Evolutionary conservation across 2,888 invertebrate species (phyloP).

Genomic region (Oscheius sp.): DNA sequence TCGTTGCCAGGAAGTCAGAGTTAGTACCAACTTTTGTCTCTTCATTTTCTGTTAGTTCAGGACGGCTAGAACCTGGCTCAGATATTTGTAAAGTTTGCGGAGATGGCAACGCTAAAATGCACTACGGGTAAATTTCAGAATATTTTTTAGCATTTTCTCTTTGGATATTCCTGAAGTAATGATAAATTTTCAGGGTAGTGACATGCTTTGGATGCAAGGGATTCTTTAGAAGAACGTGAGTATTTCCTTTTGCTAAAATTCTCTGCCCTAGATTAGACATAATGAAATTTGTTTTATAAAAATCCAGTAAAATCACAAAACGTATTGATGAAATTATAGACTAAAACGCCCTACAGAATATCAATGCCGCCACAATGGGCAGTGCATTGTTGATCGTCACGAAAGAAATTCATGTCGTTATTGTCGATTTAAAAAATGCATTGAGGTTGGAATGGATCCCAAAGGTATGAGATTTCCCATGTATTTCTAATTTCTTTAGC

Average conservation of each 20-base stretch:
- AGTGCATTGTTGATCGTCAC: conserved; percentile 61
- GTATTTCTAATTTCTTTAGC: conserved; percentile 39
- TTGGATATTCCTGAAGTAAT: too few relatives aligned
- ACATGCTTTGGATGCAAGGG: conserved; percentile 63
- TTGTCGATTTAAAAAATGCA: conserved; percentile 68
- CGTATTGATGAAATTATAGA: conserved; percentile 15
- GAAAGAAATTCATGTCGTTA: conserved; percentile 61
- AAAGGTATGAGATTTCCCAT: conserved; percentile 36
- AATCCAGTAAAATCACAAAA: too few relatives aligned
- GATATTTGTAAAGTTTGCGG: conserved; percentile 69
- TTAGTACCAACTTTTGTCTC: not conserved
- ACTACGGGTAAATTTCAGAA: conserved; percentile 62
- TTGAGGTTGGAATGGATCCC: conserved; percentile 70
- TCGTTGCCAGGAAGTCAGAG: conserved; percentile 19
- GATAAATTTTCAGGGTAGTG: conserved; percentile 55
- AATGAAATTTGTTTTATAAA: too few relatives aligned
- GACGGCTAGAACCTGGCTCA: not conserved
- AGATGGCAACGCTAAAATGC: conserved; percentile 67
- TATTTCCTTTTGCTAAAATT: not conserved
- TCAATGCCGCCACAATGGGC: conserved; percentile 66
- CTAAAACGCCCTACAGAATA: conserved; percentile 68
- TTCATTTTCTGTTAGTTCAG: conserved; percentile 7
- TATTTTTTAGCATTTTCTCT: too few relatives aligned
- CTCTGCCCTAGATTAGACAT: too few relatives aligned
- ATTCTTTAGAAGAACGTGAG: conserved; percentile 60